Evolutionary conservation across 2,888 invertebrate genomes (phyloP).

Genomic region (Galeopsomyia nigrocyanea): DNA sequence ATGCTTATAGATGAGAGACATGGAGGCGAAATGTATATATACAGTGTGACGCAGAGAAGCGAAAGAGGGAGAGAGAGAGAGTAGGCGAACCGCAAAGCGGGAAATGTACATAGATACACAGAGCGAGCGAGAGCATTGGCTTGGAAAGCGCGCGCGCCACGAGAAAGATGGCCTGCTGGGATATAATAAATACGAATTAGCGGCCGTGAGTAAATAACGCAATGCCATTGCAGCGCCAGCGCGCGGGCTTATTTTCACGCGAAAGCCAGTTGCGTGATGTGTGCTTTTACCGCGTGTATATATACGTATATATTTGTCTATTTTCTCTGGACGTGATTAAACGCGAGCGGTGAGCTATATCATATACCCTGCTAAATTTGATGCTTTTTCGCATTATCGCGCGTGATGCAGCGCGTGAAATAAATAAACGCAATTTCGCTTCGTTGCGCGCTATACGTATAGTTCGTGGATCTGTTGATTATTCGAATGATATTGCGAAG

Average conservation of each 20-base stretch:
- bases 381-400: background rate
- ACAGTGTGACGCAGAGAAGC: constrained; percentile 3
- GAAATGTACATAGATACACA: constrained; percentile 3
- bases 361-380: background rate
- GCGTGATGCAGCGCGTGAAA: no score
- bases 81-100: constrained; percentile 5
- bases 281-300: background rate
- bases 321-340: background rate
- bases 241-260: constrained; percentile 6
- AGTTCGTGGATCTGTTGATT: no score
- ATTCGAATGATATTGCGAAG: no score
- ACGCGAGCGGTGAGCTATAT: background rate
- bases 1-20: background rate
- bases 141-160: background rate
- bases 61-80: constrained; percentile 16
- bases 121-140: constrained; percentile 1
- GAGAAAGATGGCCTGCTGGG: constrained; percentile 3
- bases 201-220: constrained; percentile 2
- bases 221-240: background rate
- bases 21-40: background rate
- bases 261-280: background rate
- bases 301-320: background rate
- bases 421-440: no score
- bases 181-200: constrained; percentile 37
- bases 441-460: no score